Evolutionary conservation across 2,888 invertebrate species (phyloP).

Genomic region (Cybosia mesomella): DNA sequence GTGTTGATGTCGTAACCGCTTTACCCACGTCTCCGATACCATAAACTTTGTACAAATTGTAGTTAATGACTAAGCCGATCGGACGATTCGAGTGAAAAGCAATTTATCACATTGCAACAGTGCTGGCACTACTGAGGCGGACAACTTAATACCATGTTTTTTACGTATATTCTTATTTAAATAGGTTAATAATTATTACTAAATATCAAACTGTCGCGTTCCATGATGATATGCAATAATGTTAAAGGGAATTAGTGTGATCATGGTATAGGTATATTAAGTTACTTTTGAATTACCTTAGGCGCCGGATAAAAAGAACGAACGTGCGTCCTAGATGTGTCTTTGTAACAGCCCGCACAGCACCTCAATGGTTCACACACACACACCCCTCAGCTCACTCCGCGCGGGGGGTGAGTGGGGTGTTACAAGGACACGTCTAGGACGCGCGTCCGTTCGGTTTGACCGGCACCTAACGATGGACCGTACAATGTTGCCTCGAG

Average conservation of each 20-base stretch:
- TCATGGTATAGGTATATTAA: not conserved
- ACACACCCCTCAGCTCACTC: too few species aligned
- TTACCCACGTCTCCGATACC: conserved; percentile 62
- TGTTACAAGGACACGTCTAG: too few species aligned
- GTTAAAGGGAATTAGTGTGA: not conserved
- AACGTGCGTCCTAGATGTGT: too few species aligned
- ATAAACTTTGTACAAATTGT: conserved; percentile 72
- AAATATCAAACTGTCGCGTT: not conserved
- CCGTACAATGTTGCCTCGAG: too few species aligned
- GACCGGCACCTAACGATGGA: too few species aligned
- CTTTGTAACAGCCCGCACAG: too few species aligned
- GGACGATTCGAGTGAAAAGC: conserved; percentile 43
- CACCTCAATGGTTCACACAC: too few species aligned
- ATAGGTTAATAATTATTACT: not conserved
- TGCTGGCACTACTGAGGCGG: conserved; percentile 51
- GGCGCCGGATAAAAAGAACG: too few species aligned
- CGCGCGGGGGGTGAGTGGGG: too few species aligned
- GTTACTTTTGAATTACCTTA: too few species aligned
- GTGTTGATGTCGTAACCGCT: conserved; percentile 47
- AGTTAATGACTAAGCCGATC: conserved; percentile 68
- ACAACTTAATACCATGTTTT: conserved; percentile 17
- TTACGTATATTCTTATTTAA: not conserved
- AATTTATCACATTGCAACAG: conserved; percentile 73
- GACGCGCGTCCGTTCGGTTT: too few species aligned
- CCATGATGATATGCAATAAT: not conserved